A percentile compares a stretch with the other conserved stretches of the same genome.
Evolutionary conservation across 2,888 invertebrate species (phyloP).

Genomic region (Scelioninae gen. 2): DNA sequence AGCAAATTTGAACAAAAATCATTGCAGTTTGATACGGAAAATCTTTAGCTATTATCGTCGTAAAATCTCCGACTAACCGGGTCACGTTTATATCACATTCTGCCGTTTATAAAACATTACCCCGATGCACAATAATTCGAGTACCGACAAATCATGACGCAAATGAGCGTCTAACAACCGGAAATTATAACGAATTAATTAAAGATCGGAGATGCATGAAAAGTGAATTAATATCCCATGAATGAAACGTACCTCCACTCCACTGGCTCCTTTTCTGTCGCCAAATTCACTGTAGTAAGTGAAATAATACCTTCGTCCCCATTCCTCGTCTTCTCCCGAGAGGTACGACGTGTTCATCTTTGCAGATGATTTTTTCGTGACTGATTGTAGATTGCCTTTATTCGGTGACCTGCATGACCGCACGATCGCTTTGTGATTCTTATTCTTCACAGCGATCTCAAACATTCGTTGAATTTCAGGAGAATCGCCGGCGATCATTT

Average conservation of each 20-base stretch:
- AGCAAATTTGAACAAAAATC: neutral
- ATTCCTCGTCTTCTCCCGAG: constrained; percentile 76
- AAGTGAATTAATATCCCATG: constrained; percentile 5
- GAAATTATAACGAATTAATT: constrained; percentile 10
- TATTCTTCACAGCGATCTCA: constrained; percentile 40
- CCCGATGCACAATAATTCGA: neutral
- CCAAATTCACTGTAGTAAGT: constrained; percentile 78
- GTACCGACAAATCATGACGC: constrained; percentile 4
- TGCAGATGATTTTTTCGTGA: constrained; percentile 30
- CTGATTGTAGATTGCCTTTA: constrained; percentile 40
- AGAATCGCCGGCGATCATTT: constrained; percentile 33
- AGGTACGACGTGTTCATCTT: constrained; percentile 76
- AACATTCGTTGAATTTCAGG: constrained; percentile 41
- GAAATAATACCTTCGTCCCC: constrained; percentile 78
- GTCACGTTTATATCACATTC: constrained; percentile 6
- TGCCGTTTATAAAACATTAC: neutral
- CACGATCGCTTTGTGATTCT: constrained; percentile 48
- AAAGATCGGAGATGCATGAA: constrained; percentile 6
- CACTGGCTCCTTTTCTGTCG: constrained; percentile 71
- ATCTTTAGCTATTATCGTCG: constrained; percentile 7
- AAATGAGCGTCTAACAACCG: neutral
- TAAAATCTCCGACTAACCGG: neutral
- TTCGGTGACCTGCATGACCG: constrained; percentile 44
- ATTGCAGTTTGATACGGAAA: neutral
- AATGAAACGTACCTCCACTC: constrained; percentile 71